Evolutionary conservation across 2,113 vertebrate genomes (phyloP).

Genomic region (Gorsachius goisagi): DNA sequence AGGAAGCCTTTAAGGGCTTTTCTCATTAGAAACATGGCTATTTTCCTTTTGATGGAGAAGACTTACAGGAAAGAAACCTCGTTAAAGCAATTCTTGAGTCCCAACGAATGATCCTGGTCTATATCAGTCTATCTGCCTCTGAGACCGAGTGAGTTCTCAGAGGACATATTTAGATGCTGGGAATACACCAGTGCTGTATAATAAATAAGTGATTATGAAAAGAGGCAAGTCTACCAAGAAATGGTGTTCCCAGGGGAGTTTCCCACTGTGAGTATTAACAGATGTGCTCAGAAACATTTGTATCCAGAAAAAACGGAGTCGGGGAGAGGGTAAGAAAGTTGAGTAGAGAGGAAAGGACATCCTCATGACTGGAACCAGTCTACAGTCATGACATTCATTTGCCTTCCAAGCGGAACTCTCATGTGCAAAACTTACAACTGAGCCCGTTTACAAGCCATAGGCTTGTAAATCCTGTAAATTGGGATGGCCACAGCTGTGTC

Average conservation of each 20-base stretch:
- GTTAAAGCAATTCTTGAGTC: not conserved
- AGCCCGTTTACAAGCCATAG: not conserved
- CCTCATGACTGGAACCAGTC: not conserved
- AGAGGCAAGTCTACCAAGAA: constrained; percentile 50
- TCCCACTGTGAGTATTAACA: constrained; percentile 55
- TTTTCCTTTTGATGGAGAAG: not conserved
- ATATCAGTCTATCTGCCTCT: constrained; percentile 1
- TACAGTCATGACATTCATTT: not conserved
- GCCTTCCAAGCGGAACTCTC: not conserved
- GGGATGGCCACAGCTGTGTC: not conserved
- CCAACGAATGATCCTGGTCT: not conserved
- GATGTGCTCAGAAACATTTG: constrained; percentile 49
- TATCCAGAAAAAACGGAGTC: not conserved
- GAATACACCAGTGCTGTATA: constrained; percentile 48
- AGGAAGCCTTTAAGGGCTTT: not conserved
- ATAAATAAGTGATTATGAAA: constrained; percentile 54
- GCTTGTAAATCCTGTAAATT: not conserved
- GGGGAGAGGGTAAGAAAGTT: not conserved
- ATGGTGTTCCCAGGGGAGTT: constrained; percentile 14
- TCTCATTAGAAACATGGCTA: not conserved
- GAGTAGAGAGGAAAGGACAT: not conserved
- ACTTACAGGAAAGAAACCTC: not conserved
- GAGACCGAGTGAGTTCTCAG: constrained; percentile 34
- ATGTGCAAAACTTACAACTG: not conserved
- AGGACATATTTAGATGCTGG: constrained; percentile 60